Evolutionary conservation across 2,797 vertebrate genomes (phyloP).

Genomic region (Rhynchotus rufescens): DNA sequence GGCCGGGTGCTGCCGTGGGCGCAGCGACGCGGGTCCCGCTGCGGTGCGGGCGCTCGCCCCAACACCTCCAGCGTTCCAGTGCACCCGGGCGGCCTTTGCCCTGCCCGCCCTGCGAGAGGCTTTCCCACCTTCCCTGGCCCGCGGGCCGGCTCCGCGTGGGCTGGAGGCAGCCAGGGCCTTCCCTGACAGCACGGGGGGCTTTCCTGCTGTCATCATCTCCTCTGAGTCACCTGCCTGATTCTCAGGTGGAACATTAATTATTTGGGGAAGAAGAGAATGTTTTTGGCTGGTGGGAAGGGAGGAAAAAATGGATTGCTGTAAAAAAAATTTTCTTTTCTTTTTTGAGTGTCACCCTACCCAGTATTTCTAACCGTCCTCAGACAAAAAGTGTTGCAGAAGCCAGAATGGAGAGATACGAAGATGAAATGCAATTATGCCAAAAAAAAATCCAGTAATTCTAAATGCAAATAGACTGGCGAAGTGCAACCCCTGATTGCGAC

Average conservation of each 20-base stretch:
- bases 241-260: neutral
- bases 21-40: too few relatives aligned
- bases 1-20: too few relatives aligned
- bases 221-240: fast-evolving
- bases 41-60: too few relatives aligned
- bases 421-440: conserved; percentile 65
- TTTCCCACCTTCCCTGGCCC: neutral
- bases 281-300: too few relatives aligned
- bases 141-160: neutral
- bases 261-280: neutral
- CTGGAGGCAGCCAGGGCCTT: neutral
- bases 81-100: too few relatives aligned
- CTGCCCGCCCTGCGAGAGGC: neutral
- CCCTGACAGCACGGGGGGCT: neutral
- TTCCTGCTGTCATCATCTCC: neutral
- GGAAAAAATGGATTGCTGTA: neutral
- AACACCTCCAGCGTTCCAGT: too few relatives aligned
- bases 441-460: conserved; percentile 68
- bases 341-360: conserved; percentile 8
- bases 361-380: conserved; percentile 39
- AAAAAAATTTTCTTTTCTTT: neutral
- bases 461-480: conserved; percentile 69
- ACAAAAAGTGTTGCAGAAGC: conserved; percentile 51
- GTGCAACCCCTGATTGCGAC: conserved; percentile 56
- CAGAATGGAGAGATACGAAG: conserved; percentile 64